Evolutionary conservation across 2,113 vertebrate genomes (phyloP).

Genomic region (Pelobates fuscus): DNA sequence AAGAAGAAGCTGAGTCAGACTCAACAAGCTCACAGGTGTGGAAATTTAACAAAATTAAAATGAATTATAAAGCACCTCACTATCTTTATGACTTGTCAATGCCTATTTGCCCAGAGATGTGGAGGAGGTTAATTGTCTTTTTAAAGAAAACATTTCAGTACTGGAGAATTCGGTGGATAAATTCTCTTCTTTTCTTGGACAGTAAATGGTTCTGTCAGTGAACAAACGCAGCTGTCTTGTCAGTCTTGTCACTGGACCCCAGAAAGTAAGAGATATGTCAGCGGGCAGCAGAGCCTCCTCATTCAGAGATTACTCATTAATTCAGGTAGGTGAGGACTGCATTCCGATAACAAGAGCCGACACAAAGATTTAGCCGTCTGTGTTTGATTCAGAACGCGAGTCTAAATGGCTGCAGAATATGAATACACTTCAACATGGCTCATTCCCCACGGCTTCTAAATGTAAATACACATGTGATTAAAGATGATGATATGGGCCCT

Average conservation of each 20-base stretch:
- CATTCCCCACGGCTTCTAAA: constrained; percentile 16
- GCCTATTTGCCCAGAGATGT: too few relatives aligned
- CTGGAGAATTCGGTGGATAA: not conserved
- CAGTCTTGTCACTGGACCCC: not conserved
- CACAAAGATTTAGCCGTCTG: not conserved
- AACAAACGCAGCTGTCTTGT: not conserved
- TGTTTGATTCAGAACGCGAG: constrained; percentile 13
- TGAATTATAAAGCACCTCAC: too few relatives aligned
- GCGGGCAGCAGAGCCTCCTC: not conserved
- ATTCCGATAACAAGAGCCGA: constrained; percentile 1
- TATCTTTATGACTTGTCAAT: too few relatives aligned
- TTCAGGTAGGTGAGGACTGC: not conserved
- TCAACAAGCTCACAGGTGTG: too few relatives aligned
- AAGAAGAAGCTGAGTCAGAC: too few relatives aligned
- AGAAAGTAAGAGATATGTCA: not conserved
- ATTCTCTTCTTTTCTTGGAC: not conserved
- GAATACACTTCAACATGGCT: not conserved
- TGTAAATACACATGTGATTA: constrained; percentile 42
- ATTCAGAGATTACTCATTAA: constrained; percentile 2
- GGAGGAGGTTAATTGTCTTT: not conserved
- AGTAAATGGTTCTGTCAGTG: not conserved
- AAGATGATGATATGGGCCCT: not conserved
- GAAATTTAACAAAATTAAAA: too few relatives aligned
- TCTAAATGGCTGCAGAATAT: constrained; percentile 29
- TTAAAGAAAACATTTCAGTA: not conserved